Percentiles rank a stretch among this genome's conserved stretches.
phyloP scores from a whole-genome alignment of 2,888 invertebrate genomes.

The Tridacna gigas region DNA sequence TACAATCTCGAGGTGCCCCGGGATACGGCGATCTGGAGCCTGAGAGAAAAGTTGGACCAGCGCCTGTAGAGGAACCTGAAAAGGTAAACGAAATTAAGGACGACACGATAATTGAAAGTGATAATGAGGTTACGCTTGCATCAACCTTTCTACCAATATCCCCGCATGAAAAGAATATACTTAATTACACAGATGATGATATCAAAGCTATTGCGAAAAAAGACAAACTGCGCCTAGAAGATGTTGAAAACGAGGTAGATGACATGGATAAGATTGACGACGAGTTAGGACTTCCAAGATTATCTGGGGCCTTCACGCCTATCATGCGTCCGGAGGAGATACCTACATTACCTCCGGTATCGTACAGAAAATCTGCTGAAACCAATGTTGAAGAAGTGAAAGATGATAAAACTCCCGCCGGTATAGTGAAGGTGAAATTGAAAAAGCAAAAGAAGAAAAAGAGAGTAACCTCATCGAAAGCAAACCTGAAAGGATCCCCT shows the following conservation, averaged over 20 bases:
- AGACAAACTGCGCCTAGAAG: conserved; percentile 27
- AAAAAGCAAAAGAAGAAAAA: conserved; percentile 56
- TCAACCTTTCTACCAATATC: conserved; percentile 64
- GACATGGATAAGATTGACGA: conserved; percentile 66
- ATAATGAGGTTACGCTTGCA: conserved; percentile 49
- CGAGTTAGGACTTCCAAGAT: conserved; percentile 59
- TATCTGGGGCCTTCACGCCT: conserved; percentile 63
- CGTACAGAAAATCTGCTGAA: conserved; percentile 45
- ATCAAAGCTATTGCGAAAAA: conserved; percentile 52
- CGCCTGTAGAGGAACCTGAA: conserved; percentile 62
- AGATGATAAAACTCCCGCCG: conserved; percentile 41
- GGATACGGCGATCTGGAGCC: conserved; percentile 41
- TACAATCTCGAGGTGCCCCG: conserved; percentile 56
- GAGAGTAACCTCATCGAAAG: conserved; percentile 51
- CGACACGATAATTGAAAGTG: conserved; percentile 53
- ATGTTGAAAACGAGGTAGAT: conserved; percentile 36
- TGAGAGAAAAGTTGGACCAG: conserved; percentile 36
- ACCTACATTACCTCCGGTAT: conserved; percentile 42
- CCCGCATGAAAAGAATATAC: conserved; percentile 46
- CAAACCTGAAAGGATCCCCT: conserved; percentile 46
- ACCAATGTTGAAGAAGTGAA: conserved; percentile 18
- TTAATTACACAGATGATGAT: conserved; percentile 59
- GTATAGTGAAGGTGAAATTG: conserved; percentile 59
- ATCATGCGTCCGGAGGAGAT: conserved; percentile 40
- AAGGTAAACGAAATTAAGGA: conserved; percentile 57